Base-by-base conservation (phyloP, 2,797 vertebrate species). In the Falco novaeseelandiae region DNA sequence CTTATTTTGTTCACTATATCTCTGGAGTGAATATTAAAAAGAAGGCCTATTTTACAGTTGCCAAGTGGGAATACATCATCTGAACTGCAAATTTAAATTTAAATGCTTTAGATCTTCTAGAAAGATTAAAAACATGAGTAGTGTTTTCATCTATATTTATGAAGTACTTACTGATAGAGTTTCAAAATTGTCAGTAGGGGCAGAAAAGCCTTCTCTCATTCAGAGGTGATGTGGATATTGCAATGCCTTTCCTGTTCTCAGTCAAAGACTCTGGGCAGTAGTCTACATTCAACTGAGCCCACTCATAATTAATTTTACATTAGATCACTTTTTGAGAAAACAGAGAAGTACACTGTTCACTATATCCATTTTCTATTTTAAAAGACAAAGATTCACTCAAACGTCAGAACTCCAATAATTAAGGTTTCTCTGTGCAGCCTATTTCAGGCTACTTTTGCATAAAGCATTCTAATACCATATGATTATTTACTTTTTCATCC, bases 71-170 rank as follows among this genome's bases (percentile, higher is more conserved):
- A 92, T 62, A 93, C 48, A 97, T 90, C 84, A 93, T 96, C 89
- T 78, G n/a, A 97, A 94, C 72, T 87, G 77, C 20, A 83, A 83
- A 96, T 93, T 94, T 90, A 79, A 93, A 96, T 97, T 77, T 77
- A 96, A 88, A 96, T 85, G 69, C 74, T 83, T 96, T 80, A 96
- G 96, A 97, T 97, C 91, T 96, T 89, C 61, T 51, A 69, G 38
- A 89, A 96, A 94, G 66, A 93, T 87, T 91, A 91, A 94, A 96
- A 95, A 92, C 0, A 0, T 59, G 55, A 94, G 17, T 34, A 66
- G 48, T 57, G 52, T 95, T 94, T 95, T 93, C 51, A 96, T 96
- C 74, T 94, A 82, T 95, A 94, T 96, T 96, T 93, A 95, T 91
- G 82, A 96, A 91, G 36, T 34, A 67, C 3, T 9, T 87, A 65